These are phyloP conservation scores for Synanthedon formicaeformis DNA, from an alignment of 2,888 invertebrate genomes.

Conservation along the genomic window DNA sequence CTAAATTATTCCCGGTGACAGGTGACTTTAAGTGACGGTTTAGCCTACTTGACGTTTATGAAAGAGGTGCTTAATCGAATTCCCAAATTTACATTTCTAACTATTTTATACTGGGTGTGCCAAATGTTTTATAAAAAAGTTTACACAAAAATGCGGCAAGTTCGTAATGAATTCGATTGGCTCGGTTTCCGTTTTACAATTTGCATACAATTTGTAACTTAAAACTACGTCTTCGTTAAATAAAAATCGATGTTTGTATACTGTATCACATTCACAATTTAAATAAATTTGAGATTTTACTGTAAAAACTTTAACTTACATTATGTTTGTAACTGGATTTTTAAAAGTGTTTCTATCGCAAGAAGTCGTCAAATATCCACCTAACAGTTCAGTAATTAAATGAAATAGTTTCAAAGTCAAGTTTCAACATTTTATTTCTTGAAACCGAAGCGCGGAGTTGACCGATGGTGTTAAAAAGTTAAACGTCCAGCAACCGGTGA, in stretches of 20 bases:
- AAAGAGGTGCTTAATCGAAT: too few relatives aligned
- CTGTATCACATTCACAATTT: too few relatives aligned
- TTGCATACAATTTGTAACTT: not conserved
- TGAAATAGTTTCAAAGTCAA: constrained; percentile 17
- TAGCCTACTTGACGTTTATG: too few relatives aligned
- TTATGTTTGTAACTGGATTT: too few relatives aligned
- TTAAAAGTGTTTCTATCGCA: too few relatives aligned
- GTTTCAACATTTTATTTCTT: constrained; percentile 17
- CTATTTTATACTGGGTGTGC: not conserved
- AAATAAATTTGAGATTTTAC: too few relatives aligned
- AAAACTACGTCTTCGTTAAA: too few relatives aligned
- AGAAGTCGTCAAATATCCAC: not conserved
- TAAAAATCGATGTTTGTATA: too few relatives aligned
- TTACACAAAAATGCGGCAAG: not conserved
- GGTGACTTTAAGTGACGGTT: too few relatives aligned
- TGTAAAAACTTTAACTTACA: too few relatives aligned
- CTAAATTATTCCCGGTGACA: too few relatives aligned
- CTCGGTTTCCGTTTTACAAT: not conserved
- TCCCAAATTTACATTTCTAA: not conserved
- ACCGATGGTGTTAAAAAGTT: constrained; percentile 30
- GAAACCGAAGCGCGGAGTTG: constrained; percentile 10
- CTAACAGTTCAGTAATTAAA: constrained; percentile 3
- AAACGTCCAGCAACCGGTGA: constrained; percentile 23
- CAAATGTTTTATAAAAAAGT: not conserved
- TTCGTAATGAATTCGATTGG: not conserved